Evolutionary conservation across 2,888 invertebrate genomes (phyloP), one percentile per base, ranked within the genome.

Genomic region (Lithodes maja): DNA sequence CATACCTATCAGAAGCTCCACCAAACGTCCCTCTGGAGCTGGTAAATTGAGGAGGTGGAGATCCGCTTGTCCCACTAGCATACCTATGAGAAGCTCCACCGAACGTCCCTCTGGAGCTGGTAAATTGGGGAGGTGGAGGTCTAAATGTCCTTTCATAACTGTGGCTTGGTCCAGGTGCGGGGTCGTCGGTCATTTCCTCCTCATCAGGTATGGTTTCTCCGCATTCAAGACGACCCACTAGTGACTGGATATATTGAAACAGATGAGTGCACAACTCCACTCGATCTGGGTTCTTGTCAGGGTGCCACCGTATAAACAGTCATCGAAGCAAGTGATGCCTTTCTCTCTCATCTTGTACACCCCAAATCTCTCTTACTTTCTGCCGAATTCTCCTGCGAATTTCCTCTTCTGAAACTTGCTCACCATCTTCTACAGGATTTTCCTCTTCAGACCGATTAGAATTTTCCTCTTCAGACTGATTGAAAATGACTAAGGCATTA

Each of bases 281-380:
- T 2, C 61, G 75, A 2, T 83, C 68, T 2, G 52, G 75, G 69
- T 87, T 87, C 71, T 87, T 87, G 53, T 87, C 87, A 12, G 87
- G 87, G 74, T 87, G 87, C 87, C 87, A 87, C 74, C 69, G 82
- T 52, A 87, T 53, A 53, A 61, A 54, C 9, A 87, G 78, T 53
- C 87, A 83, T 0, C 87, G 83, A 5, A 87, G 3, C 2, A 87
- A 54, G 5, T 80, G 81, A n/a, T 7, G 49, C 54, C 53, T 85
- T 9, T 80, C 69, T 12, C 54, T 68, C 17, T 69, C 69, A 85
- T 85, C 79, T 53, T 50, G n/a, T 7, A 85, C 87, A 17, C 78
- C 54, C 87, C 87, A 87, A 2, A 87, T 83, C 55, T 83, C 77
- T 53, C 9, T 77, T 15, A 87, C 17, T 17, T 87, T 68, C 54